Evolutionary conservation across 2,113 vertebrate genomes (phyloP), one percentile per base, ranked within the genome.

Genomic region (Polypterus senegalus): DNA sequence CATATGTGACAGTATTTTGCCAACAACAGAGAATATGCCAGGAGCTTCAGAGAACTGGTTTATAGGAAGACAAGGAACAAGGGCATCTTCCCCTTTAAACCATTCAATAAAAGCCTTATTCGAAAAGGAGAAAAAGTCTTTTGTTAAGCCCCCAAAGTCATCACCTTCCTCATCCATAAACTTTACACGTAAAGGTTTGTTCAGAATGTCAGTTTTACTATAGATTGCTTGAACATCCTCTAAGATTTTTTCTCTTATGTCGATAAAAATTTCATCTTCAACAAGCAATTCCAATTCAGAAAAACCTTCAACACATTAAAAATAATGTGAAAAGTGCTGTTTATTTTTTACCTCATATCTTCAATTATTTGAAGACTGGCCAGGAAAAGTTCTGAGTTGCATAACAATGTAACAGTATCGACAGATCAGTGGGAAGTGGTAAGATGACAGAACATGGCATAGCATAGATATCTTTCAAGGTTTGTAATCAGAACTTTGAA

Each of bases 51-150:
- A 27, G 43, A 11, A 3, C 3, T 56, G 54, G 43, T 56, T 56
- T 5, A 56, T 9, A 11, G 54, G 54, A 11, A 56, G 10, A 27
- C 54, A 56, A 3, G 54, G 54, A 6, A 56, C 5, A 56, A 56
- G 54, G 10, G 54, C 54, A 56, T 56, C 11, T 56, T 56, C 54
- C 6, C 54, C 54, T 4, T 56, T 56, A 4, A 56, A 56, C 54
- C 54, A 56, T 27, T 56, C 5, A 2, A 5, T 27, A 3, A 5
- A 6, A 6, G 54, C 54, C 3, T 56, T 9, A 27, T 56, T 56
- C 3, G 4, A 56, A 56, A n/a, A 56, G 54, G 54, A 56, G 54
- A 56, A 56, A 9, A 56, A 5, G 43, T 56, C 54, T 56, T 56
- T 56, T 3, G 3, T 9, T 27, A 56, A 56, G 10, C 54, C 54